A percentile compares a stretch with the other conserved stretches of the same genome.
phyloP scores from a whole-genome alignment of 2,113 vertebrate species.

The Tylochromis polylepis region DNA sequence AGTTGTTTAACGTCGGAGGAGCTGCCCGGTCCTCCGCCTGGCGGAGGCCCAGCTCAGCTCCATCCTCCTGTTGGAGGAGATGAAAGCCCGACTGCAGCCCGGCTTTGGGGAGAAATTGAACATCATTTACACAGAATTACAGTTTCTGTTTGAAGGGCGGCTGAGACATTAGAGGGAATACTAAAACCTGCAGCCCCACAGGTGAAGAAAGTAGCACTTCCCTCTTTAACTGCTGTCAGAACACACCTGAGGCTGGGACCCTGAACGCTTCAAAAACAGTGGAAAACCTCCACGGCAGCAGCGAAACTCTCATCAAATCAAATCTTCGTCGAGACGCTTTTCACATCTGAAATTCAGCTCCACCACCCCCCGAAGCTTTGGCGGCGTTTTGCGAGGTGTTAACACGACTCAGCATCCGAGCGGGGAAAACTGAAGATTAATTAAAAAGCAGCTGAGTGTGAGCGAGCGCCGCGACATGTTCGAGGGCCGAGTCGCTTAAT shows the following conservation, averaged over 20 bases:
- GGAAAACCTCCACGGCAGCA: not conserved
- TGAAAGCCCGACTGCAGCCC: constrained; percentile 17
- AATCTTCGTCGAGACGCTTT: not conserved
- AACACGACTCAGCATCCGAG: constrained; percentile 9
- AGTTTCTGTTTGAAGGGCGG: constrained; percentile 48
- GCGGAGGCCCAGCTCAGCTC: not conserved
- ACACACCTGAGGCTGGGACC: not conserved
- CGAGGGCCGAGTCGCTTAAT: constrained; percentile 46
- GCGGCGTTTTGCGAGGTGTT: constrained; percentile 22
- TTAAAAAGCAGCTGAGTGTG: constrained; percentile 43
- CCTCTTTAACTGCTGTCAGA: constrained; percentile 30
- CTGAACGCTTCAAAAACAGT: not conserved
- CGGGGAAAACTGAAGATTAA: constrained; percentile 51
- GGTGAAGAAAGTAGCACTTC: constrained; percentile 1
- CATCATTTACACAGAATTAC: constrained; percentile 41
- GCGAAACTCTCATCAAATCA: not conserved
- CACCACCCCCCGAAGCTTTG: not conserved
- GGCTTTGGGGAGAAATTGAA: constrained; percentile 2
- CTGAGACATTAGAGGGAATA: constrained; percentile 22
- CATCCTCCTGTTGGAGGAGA: constrained; percentile 9
- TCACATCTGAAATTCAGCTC: not conserved
- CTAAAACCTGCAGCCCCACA: not conserved
- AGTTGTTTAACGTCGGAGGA: constrained; percentile 7
- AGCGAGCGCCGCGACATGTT: constrained; percentile 24
- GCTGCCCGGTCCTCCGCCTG: not conserved